Evolutionary conservation across 1,140 invertebrate genomes (phyloP).

Genomic region (Euura saliciscinereae): DNA sequence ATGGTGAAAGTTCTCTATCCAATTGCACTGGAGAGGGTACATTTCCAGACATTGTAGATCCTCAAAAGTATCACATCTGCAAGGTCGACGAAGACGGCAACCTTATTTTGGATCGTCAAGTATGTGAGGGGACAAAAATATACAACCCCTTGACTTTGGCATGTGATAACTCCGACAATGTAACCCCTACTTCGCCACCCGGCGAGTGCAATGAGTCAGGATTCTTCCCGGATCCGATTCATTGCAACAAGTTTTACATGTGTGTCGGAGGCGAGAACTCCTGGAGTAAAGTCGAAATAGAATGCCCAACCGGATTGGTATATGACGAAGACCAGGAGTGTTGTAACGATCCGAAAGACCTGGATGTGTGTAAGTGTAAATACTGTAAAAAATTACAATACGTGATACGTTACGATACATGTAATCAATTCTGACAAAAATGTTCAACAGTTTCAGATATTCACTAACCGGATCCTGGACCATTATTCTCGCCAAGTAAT

Average conservation of each 20-base stretch:
- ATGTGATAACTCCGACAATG: background rate
- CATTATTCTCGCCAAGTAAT: too few relatives aligned
- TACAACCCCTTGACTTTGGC: background rate
- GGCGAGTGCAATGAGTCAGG: background rate
- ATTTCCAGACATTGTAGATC: background rate
- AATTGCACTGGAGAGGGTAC: constrained; percentile 10
- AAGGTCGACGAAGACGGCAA: background rate
- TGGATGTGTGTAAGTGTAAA: background rate
- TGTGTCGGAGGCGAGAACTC: background rate
- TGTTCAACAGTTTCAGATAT: too few relatives aligned
- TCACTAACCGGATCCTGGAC: too few relatives aligned
- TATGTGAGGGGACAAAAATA: background rate
- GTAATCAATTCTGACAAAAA: too few relatives aligned
- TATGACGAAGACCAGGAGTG: background rate
- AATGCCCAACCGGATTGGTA: background rate
- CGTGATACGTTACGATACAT: too few relatives aligned
- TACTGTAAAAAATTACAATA: too few relatives aligned
- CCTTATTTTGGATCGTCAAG: background rate
- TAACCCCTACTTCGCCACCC: background rate
- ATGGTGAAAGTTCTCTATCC: background rate
- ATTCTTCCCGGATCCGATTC: background rate
- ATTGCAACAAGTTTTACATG: constrained; percentile 1
- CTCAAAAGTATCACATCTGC: background rate
- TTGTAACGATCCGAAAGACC: background rate
- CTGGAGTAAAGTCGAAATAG: background rate